These are phyloP conservation scores for Sparidentex hasta DNA, from an alignment of 2,797 vertebrate species.

Conservation along the genomic window DNA sequence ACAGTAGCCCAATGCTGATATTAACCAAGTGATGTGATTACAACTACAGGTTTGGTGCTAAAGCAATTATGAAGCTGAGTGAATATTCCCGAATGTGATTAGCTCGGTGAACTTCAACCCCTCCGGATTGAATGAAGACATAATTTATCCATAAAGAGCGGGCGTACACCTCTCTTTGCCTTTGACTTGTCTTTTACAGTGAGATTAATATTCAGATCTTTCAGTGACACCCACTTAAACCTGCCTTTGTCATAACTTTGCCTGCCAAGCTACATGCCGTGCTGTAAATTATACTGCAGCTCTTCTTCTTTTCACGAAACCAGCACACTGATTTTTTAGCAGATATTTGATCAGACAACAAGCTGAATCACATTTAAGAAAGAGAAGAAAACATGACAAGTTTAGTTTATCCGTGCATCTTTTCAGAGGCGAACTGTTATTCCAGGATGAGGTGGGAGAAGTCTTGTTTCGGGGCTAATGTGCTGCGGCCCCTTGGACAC, in stretches of 20 bases:
- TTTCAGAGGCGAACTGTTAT: constrained; percentile 7
- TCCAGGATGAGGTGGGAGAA: constrained; percentile 31
- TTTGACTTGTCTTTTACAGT: constrained; percentile 73
- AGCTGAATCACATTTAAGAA: constrained; percentile 27
- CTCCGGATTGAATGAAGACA: constrained; percentile 63
- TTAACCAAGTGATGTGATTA: constrained; percentile 88
- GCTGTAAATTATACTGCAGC: constrained; percentile 11
- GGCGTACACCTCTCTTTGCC: constrained; percentile 56
- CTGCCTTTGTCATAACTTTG: constrained; percentile 25
- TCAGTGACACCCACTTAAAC: constrained; percentile 30
- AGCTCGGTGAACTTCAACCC: constrained; percentile 78
- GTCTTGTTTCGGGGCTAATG: constrained; percentile 43
- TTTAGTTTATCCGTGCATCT: constrained; percentile 35
- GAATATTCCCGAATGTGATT: constrained; percentile 85
- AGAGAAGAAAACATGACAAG: constrained; percentile 7
- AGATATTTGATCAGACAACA: neutral
- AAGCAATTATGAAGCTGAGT: constrained; percentile 83
- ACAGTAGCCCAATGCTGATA: constrained; percentile 81
- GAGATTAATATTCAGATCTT: constrained; percentile 43
- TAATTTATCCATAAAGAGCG: constrained; percentile 63
- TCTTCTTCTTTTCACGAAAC: constrained; percentile 10
- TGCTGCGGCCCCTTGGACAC: constrained; percentile 34
- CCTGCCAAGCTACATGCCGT: constrained; percentile 3
- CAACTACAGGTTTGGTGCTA: constrained; percentile 84
- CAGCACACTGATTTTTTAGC: neutral